Conservation (phyloP, 2,888 invertebrate species). For the Pseudococcus jackbeardsleyi region DNA sequence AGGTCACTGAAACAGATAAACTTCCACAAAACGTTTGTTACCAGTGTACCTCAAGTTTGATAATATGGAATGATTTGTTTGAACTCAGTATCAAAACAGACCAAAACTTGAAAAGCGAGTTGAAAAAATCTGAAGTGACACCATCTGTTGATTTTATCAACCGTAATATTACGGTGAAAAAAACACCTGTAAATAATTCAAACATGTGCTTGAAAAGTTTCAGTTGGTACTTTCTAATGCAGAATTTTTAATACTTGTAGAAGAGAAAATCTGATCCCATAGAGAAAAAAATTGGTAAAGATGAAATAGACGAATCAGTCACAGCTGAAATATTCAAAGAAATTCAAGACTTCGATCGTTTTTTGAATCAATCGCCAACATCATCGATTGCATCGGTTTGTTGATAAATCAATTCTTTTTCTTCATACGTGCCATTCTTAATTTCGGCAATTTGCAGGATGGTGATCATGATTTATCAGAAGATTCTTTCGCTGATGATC, state of each 20-base stretch:
- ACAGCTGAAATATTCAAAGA: slow-evolving; percentile 11
- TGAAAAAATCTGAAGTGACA: not conserved
- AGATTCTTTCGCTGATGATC: too few relatives aligned
- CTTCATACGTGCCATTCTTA: not conserved
- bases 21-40: slow-evolving; percentile 12
- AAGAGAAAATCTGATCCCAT: not conserved
- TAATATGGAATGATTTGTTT: slow-evolving; percentile 26
- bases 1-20: not conserved
- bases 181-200: not conserved
- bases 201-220: too few relatives aligned
- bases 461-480: not conserved
- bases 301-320: not conserved
- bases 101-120: not conserved
- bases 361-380: not conserved
- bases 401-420: not conserved
- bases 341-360: not conserved
- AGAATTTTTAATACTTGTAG: not conserved
- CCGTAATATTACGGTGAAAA: not conserved
- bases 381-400: not conserved
- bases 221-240: not conserved
- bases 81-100: not conserved
- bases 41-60: slow-evolving; percentile 13
- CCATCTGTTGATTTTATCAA: not conserved
- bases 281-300: not conserved
- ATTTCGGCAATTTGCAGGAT: not conserved